A percentile compares a stretch with the other conserved stretches of the same genome.
phyloP scores from a whole-genome alignment of 1,140 invertebrate genomes.

The Samia ricini region DNA sequence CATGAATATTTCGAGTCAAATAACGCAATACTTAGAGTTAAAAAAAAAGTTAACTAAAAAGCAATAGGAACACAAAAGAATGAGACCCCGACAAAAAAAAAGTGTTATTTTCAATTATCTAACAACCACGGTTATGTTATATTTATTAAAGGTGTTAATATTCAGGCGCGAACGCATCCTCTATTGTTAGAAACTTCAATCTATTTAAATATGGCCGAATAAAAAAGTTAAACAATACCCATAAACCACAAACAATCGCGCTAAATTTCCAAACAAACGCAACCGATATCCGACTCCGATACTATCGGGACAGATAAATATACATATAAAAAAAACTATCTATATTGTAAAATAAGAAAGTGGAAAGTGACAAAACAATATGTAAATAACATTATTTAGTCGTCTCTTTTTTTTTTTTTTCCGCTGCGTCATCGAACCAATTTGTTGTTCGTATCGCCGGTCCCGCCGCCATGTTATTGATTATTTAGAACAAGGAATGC shows the following conservation, averaged over 20 bases:
- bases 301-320: slow-evolving; percentile 42
- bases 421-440: slow-evolving; percentile 59
- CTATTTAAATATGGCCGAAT: slow-evolving; percentile 28
- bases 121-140: neutral
- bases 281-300: slow-evolving; percentile 23
- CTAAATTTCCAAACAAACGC: slow-evolving; percentile 61
- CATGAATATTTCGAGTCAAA: too few species aligned
- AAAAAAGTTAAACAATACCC: slow-evolving; percentile 38
- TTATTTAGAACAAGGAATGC: slow-evolving; percentile 27
- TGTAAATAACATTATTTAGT: slow-evolving; percentile 72
- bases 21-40: too few species aligned
- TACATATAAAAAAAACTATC: slow-evolving; percentile 5
- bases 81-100: too few species aligned
- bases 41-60: too few species aligned
- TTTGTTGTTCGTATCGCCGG: slow-evolving; percentile 38
- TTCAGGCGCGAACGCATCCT: neutral
- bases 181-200: neutral
- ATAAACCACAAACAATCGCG: slow-evolving; percentile 47
- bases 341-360: slow-evolving; percentile 32
- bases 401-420: too few species aligned
- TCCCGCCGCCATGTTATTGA: slow-evolving; percentile 44
- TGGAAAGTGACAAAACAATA: slow-evolving; percentile 74
- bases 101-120: too few species aligned
- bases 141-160: slow-evolving; percentile 1
- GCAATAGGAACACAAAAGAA: too few species aligned